These are phyloP conservation scores for Neotoma lepida DNA, from an alignment of 2,113 vertebrate species.

Conservation along the genomic window DNA sequence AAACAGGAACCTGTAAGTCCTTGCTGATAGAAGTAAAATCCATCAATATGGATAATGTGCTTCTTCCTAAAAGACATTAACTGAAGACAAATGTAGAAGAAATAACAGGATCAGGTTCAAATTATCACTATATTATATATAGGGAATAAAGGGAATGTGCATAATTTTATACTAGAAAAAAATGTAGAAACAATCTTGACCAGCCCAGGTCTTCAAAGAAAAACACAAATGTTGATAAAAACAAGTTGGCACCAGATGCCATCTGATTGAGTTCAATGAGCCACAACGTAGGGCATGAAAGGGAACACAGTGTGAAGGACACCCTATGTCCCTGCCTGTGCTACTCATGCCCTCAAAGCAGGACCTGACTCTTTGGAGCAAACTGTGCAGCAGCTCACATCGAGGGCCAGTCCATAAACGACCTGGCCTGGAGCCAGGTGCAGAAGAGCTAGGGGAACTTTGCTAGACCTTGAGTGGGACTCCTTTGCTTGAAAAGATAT, in stretches of 20 bases:
- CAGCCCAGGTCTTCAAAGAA: not conserved
- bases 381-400: not conserved
- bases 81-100: not conserved
- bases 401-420: not conserved
- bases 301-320: not conserved
- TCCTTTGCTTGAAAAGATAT: not conserved
- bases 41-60: not conserved
- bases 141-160: not conserved
- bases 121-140: not conserved
- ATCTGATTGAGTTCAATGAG: not conserved
- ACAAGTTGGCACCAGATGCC: not conserved
- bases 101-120: not conserved
- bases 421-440: not conserved
- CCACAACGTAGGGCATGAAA: not conserved
- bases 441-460: not conserved
- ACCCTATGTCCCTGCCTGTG: not conserved
- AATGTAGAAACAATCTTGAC: not conserved
- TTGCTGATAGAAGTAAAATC: conserved; percentile 28
- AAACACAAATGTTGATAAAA: not conserved
- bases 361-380: not conserved
- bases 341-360: not conserved
- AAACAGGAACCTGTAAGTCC: conserved; percentile 6
- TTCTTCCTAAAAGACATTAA: conserved; percentile 14
- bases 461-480: not conserved
- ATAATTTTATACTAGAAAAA: not conserved